A percentile compares a stretch with the other conserved stretches of the same genome.
Conservation (phyloP, 2,888 invertebrate species). For the Heliconius sara region DNA sequence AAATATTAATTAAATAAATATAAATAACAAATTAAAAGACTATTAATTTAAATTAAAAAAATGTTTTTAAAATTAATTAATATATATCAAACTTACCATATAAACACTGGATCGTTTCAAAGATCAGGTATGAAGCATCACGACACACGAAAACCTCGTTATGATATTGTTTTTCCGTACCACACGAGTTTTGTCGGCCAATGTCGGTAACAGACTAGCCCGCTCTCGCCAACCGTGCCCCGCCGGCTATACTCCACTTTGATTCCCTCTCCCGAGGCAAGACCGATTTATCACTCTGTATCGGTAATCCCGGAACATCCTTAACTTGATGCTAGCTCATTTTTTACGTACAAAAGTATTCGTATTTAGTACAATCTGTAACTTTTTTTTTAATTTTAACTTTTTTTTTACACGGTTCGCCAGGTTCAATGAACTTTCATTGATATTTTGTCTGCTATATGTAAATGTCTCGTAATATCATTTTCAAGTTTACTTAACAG, state of each 20-base stretch:
- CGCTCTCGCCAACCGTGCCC: constrained; percentile 64
- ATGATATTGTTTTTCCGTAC: constrained; percentile 19
- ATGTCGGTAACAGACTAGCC: constrained; percentile 74
- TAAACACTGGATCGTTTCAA: constrained; percentile 28
- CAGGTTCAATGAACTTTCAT: constrained; percentile 28
- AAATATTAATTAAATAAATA: background rate
- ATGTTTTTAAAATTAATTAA: no score
- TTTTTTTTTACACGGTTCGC: background rate
- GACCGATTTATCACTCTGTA: constrained; percentile 74
- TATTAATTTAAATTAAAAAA: background rate
- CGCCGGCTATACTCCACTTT: constrained; percentile 79
- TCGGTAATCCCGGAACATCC: constrained; percentile 51
- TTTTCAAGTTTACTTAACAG: constrained; percentile 20
- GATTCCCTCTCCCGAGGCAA: constrained; percentile 74
- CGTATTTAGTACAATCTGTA: background rate
- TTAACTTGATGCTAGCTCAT: constrained; percentile 42
- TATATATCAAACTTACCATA: constrained; percentile 31
- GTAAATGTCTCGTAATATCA: constrained; percentile 13
- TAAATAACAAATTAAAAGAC: background rate
- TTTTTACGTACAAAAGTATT: constrained; percentile 32
- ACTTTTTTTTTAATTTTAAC: background rate
- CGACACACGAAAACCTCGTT: constrained; percentile 49
- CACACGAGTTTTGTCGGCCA: constrained; percentile 68
- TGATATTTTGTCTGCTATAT: constrained; percentile 17
- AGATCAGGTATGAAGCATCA: constrained; percentile 41